Evolutionary conservation across 2,797 vertebrate genomes (phyloP).

Genomic region (Fringilla coelebs): DNA sequence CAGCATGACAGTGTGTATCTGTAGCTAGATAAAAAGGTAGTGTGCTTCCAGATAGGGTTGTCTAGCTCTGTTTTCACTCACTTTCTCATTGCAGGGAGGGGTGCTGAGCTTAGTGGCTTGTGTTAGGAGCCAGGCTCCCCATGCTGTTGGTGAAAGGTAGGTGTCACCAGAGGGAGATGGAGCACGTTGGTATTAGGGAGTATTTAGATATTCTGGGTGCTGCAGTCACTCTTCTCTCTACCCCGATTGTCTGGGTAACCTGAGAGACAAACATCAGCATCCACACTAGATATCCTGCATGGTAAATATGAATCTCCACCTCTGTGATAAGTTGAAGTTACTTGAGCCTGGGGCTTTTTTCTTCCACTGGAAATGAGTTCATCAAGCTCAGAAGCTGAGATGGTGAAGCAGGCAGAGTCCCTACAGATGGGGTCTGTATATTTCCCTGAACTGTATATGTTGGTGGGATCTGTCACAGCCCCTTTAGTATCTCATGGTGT

Average conservation of each 20-base stretch:
- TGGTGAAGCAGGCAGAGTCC: neutral
- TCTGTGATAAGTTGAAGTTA: neutral
- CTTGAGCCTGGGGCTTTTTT: neutral
- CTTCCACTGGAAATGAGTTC: neutral
- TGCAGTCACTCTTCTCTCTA: neutral
- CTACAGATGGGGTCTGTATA: neutral
- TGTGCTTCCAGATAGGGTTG: neutral
- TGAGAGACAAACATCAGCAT: neutral
- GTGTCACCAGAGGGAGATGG: neutral
- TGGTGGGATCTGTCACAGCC: neutral
- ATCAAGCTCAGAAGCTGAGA: neutral
- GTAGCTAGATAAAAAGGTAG: neutral
- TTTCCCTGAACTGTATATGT: neutral
- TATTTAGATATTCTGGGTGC: neutral
- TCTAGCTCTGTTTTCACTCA: neutral
- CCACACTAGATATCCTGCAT: neutral
- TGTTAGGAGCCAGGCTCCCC: neutral
- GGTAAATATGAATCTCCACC: neutral
- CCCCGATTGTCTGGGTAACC: neutral
- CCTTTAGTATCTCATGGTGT: fast-evolving
- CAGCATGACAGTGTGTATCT: neutral
- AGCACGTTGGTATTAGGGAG: neutral
- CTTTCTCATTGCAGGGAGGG: neutral
- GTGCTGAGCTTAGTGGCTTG: neutral
- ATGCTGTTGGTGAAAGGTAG: neutral